Conservation (phyloP, 2,113 vertebrate species). For the Pionites leucogaster region DNA sequence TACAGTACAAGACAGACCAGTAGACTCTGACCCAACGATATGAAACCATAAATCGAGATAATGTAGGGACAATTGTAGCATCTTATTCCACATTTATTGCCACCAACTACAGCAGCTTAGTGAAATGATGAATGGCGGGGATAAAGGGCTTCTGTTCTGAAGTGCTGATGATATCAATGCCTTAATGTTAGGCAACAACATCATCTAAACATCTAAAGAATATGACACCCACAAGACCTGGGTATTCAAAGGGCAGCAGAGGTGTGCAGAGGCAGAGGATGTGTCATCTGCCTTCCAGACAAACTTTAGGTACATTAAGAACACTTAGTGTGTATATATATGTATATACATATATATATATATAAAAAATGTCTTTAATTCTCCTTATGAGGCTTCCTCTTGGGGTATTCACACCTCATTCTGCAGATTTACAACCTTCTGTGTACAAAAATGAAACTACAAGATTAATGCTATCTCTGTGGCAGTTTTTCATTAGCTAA, state of each 20-base stretch:
- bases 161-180: background rate
- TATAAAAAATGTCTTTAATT: background rate
- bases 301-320: background rate
- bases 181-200: background rate
- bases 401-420: background rate
- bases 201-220: background rate
- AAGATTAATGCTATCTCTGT: background rate
- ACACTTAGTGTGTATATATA: background rate
- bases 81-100: background rate
- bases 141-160: slow-evolving; percentile 10
- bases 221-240: background rate
- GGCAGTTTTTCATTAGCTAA: background rate
- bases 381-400: background rate
- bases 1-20: background rate
- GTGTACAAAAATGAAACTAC: background rate
- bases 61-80: background rate
- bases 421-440: background rate
- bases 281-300: background rate
- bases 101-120: background rate
- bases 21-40: background rate
- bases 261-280: background rate
- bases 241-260: background rate
- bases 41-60: background rate
- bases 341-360: background rate
- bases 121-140: background rate